phyloP scores from a whole-genome alignment of 2,113 vertebrate species.

The Forbesichthys papilliferus region DNA sequence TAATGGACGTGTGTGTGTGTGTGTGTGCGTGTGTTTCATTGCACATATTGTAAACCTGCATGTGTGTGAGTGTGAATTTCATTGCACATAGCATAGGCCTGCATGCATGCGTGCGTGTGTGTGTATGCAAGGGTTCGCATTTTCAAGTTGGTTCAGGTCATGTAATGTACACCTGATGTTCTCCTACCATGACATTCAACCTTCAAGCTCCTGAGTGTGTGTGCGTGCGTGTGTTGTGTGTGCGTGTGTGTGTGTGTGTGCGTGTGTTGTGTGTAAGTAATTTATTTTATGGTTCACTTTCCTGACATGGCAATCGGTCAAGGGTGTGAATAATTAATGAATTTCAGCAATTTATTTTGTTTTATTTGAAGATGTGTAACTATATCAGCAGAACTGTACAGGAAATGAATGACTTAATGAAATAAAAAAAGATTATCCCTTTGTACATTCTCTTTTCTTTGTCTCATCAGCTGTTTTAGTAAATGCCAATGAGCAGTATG shows the following conservation, averaged over 20 bases:
- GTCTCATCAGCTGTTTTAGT: background rate
- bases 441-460: conserved; percentile 35
- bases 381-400: conserved; percentile 75
- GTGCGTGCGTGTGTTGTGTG: conserved; percentile 21
- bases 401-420: conserved; percentile 67
- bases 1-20: conserved; percentile 8
- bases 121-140: conserved; percentile 13
- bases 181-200: background rate
- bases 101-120: background rate
- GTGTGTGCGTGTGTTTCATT: background rate
- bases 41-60: too few species aligned
- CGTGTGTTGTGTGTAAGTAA: conserved; percentile 48
- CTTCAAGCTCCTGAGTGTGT: conserved; percentile 7
- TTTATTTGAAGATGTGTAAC: conserved; percentile 63
- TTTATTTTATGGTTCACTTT: conserved; percentile 70
- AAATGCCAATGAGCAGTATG: background rate
- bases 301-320: conserved; percentile 40
- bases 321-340: conserved; percentile 60
- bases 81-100: background rate
- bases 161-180: conserved; percentile 36
- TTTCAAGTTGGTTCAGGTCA: background rate
- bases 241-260: conserved; percentile 20
- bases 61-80: too few species aligned
- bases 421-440: conserved; percentile 75
- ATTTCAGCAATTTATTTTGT: conserved; percentile 61